Conservation (phyloP, 2,888 invertebrate species). For the Mesodorylaimus sp. region DNA sequence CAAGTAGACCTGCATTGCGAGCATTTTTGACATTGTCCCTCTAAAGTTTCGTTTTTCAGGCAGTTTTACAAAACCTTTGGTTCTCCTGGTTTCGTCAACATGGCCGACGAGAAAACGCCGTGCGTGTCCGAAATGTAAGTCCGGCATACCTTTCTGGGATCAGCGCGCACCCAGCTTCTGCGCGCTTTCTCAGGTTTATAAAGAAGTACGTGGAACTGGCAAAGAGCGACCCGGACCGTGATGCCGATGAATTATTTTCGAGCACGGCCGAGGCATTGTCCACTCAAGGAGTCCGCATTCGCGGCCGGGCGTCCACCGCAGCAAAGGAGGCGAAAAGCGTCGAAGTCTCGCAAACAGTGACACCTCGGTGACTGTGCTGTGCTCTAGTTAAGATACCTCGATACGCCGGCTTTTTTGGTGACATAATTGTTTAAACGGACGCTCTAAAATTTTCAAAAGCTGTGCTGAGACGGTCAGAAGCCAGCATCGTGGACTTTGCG, state of each 20-base stretch:
- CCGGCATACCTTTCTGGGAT: not conserved
- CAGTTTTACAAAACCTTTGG: constrained; percentile 33
- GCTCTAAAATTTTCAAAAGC: too few species aligned
- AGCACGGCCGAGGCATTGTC: not conserved
- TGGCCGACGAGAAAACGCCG: constrained; percentile 20
- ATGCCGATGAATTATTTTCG: not conserved
- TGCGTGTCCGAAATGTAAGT: constrained; percentile 26
- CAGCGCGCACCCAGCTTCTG: not conserved
- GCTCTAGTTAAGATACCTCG: too few species aligned
- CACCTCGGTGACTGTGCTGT: too few species aligned
- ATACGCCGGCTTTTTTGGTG: too few species aligned
- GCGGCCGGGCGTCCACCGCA: too few species aligned
- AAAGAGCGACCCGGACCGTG: not conserved
- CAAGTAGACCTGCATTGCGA: not conserved
- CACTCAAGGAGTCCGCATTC: not conserved
- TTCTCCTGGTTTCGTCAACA: constrained; percentile 25
- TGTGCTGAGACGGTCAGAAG: too few species aligned
- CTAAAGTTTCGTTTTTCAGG: constrained; percentile 22
- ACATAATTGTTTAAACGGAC: too few species aligned
- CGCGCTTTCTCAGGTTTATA: not conserved
- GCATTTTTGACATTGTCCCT: not conserved
- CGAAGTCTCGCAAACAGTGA: too few species aligned
- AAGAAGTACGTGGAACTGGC: not conserved
- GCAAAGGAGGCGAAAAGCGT: too few species aligned
- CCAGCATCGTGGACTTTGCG: too few species aligned